A percentile compares a stretch with the other conserved stretches of the same genome.
Conservation (phyloP, 2,888 invertebrate genomes). For the Eupelmus urozonus region DNA sequence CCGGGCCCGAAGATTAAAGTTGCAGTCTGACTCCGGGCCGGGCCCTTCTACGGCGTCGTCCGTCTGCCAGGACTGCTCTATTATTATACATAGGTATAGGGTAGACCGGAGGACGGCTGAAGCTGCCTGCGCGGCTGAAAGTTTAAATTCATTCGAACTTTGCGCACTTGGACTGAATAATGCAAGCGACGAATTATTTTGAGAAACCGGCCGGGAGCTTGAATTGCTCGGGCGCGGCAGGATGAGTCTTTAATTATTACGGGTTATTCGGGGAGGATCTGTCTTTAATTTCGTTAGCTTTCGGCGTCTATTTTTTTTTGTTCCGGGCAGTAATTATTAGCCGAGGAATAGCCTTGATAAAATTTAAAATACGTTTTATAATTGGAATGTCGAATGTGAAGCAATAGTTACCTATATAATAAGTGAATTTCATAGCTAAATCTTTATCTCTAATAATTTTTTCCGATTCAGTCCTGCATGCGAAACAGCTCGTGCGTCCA, state of each 20-base stretch:
- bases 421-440: too few species aligned
- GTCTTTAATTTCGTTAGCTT: conserved; percentile 23
- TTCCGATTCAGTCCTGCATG: too few species aligned
- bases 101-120: background rate
- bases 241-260: conserved; percentile 31
- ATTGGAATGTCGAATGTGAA: too few species aligned
- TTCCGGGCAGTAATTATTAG: background rate
- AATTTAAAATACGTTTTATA: too few species aligned
- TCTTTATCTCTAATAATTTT: too few species aligned
- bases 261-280: background rate
- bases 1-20: conserved; percentile 60
- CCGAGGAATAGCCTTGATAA: too few species aligned
- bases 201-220: conserved; percentile 10
- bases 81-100: conserved; percentile 39
- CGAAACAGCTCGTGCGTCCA: too few species aligned
- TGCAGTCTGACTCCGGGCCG: too few species aligned
- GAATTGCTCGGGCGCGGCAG: conserved; percentile 11
- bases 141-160: conserved; percentile 54
- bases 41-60: too few species aligned
- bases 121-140: conserved; percentile 29
- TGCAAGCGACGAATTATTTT: conserved; percentile 48
- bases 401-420: too few species aligned
- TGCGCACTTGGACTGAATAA: conserved; percentile 36
- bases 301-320: background rate
- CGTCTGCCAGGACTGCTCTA: conserved; percentile 4